phyloP scores from a whole-genome alignment of 1,140 invertebrate genomes.

The Drosophila tani region DNA sequence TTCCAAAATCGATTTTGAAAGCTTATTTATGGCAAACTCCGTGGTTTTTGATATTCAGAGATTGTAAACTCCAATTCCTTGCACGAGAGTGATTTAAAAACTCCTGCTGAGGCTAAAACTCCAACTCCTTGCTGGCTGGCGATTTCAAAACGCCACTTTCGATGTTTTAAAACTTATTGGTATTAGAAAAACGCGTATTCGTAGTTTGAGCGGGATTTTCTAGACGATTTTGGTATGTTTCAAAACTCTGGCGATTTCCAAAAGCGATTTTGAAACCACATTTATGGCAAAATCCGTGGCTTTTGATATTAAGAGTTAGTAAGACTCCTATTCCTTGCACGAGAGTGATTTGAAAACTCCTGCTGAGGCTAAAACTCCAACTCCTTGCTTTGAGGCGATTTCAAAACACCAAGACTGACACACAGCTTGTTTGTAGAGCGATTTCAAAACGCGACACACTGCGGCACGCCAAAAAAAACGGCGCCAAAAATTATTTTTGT shows the following conservation, averaged over 20 bases:
- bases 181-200: not conserved
- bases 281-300: not conserved
- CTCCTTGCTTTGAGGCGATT: slow-evolving; percentile 14
- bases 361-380: not conserved
- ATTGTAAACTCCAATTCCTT: too few relatives aligned
- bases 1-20: not conserved
- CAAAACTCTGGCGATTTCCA: not conserved
- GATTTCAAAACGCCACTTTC: not conserved
- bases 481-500: slow-evolving; percentile 65
- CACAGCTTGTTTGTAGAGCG: slow-evolving; percentile 33
- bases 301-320: not conserved
- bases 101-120: too few relatives aligned
- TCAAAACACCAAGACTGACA: not conserved
- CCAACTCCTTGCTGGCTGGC: too few relatives aligned
- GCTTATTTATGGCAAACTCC: not conserved
- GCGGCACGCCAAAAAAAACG: slow-evolving; percentile 58
- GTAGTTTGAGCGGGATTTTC: not conserved
- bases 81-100: too few relatives aligned
- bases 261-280: not conserved
- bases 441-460: slow-evolving; percentile 45
- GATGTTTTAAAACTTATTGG: not conserved
- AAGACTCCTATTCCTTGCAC: not conserved
- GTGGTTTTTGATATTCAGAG: not conserved
- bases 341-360: not conserved
- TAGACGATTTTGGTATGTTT: not conserved